phyloP scores from a whole-genome alignment of 2,888 invertebrate species.

The Periphyllus acericola region DNA sequence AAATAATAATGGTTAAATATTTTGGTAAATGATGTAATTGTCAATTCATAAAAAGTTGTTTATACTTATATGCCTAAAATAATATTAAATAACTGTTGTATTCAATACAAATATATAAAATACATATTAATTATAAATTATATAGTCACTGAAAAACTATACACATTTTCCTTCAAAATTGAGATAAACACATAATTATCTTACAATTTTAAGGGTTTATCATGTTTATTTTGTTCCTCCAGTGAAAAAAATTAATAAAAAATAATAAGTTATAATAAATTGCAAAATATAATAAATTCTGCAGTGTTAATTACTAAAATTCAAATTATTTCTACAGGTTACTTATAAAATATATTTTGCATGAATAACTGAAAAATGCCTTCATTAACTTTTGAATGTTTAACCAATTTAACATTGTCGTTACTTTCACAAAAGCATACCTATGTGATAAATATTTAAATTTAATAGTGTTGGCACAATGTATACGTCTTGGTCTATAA shows the following conservation, averaged over 20 bases:
- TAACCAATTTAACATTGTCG: neutral
- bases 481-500: slow-evolving; percentile 19
- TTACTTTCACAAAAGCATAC: slow-evolving; percentile 30
- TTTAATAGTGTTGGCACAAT: slow-evolving; percentile 29
- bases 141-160: neutral
- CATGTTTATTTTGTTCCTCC: too few species aligned
- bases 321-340: neutral
- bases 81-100: slow-evolving; percentile 13
- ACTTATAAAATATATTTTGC: neutral
- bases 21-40: slow-evolving; percentile 4
- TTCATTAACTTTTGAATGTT: neutral
- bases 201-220: too few species aligned
- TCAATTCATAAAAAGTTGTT: neutral
- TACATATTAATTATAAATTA: neutral
- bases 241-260: too few species aligned
- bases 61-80: neutral
- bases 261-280: too few species aligned
- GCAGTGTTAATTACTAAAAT: neutral
- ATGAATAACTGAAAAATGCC: slow-evolving; percentile 32
- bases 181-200: neutral
- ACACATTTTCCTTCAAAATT: neutral
- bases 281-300: neutral
- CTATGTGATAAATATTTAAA: slow-evolving; percentile 29
- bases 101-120: neutral
- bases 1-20: neutral